Percentiles rank a stretch among this genome's conserved stretches.
These are phyloP conservation scores for Sarcophaga subvicina DNA, from an alignment of 2,888 invertebrate genomes.

Conservation along the genomic window DNA sequence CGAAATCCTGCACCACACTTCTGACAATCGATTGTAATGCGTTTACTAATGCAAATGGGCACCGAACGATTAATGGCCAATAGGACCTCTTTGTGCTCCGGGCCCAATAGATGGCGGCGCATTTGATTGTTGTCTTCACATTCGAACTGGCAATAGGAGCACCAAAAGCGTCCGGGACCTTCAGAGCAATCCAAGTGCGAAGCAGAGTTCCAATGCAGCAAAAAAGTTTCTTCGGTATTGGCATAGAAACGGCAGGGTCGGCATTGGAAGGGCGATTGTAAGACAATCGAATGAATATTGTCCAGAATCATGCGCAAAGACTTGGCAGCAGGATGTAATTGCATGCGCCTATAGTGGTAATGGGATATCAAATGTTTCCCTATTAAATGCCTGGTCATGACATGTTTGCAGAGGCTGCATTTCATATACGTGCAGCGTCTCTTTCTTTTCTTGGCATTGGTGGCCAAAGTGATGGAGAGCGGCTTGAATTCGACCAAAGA, in stretches of 20 bases:
- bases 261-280: slow-evolving; percentile 93
- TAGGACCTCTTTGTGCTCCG: slow-evolving; percentile 88
- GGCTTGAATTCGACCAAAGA: slow-evolving; percentile 72
- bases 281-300: slow-evolving; percentile 89
- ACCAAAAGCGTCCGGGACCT: slow-evolving; percentile 86
- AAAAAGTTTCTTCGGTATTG: slow-evolving; percentile 87
- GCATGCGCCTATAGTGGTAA: slow-evolving; percentile 90
- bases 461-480: slow-evolving; percentile 68
- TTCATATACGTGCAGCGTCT: slow-evolving; percentile 85
- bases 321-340: slow-evolving; percentile 83
- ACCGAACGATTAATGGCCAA: slow-evolving; percentile 90
- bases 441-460: slow-evolving; percentile 82
- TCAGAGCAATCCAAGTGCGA: slow-evolving; percentile 83
- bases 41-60: slow-evolving; percentile 89
- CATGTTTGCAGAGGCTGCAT: slow-evolving; percentile 88
- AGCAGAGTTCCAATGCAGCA: slow-evolving; percentile 88
- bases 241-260: slow-evolving; percentile 92
- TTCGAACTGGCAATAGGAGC: slow-evolving; percentile 88
- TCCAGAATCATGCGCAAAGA: slow-evolving; percentile 87
- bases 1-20: slow-evolving; percentile 87
- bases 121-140: slow-evolving; percentile 86
- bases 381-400: slow-evolving; percentile 86
- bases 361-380: slow-evolving; percentile 94
- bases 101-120: slow-evolving; percentile 86
- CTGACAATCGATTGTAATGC: slow-evolving; percentile 85